Conservation (phyloP, 2,888 invertebrate genomes). For the Dynastes grantii region DNA sequence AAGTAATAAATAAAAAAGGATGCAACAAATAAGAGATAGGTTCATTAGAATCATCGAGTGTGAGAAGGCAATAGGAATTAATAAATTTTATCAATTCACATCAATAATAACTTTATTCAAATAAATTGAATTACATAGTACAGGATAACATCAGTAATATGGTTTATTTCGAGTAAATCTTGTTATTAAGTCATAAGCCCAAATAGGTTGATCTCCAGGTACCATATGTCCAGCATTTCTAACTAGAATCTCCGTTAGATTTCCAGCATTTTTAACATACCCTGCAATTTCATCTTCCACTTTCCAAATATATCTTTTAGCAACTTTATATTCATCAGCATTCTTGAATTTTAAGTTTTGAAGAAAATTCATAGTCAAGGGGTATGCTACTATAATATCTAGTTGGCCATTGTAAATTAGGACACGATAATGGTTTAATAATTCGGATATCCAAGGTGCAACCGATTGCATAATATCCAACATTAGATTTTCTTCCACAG, state of each 20-base stretch:
- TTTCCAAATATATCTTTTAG: slow-evolving; percentile 80
- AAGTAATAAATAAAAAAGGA: too few relatives aligned
- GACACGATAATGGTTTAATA: slow-evolving; percentile 80
- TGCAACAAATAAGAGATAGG: too few relatives aligned
- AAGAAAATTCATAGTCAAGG: slow-evolving; percentile 86
- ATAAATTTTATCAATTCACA: too few relatives aligned
- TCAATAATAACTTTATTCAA: too few relatives aligned
- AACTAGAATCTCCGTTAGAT: slow-evolving; percentile 82
- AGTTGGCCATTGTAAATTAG: slow-evolving; percentile 92
- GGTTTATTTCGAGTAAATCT: slow-evolving; percentile 74
- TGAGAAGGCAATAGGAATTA: too few relatives aligned
- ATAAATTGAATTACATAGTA: too few relatives aligned
- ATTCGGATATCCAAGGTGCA: slow-evolving; percentile 80
- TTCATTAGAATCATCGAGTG: too few relatives aligned
- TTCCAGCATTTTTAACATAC: slow-evolving; percentile 81
- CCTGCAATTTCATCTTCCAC: slow-evolving; percentile 82
- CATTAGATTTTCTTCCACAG: slow-evolving; percentile 82
- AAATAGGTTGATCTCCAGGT: slow-evolving; percentile 84
- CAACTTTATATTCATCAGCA: slow-evolving; percentile 77
- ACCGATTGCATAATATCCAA: slow-evolving; percentile 88
- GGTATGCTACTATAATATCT: slow-evolving; percentile 93
- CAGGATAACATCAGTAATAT: slow-evolving; percentile 54
- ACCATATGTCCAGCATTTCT: slow-evolving; percentile 89
- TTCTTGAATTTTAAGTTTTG: slow-evolving; percentile 80
- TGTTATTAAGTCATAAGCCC: slow-evolving; percentile 83